Evolutionary conservation across 2,797 vertebrate species (phyloP).

Genomic region (Centroberyx gerrardi): DNA sequence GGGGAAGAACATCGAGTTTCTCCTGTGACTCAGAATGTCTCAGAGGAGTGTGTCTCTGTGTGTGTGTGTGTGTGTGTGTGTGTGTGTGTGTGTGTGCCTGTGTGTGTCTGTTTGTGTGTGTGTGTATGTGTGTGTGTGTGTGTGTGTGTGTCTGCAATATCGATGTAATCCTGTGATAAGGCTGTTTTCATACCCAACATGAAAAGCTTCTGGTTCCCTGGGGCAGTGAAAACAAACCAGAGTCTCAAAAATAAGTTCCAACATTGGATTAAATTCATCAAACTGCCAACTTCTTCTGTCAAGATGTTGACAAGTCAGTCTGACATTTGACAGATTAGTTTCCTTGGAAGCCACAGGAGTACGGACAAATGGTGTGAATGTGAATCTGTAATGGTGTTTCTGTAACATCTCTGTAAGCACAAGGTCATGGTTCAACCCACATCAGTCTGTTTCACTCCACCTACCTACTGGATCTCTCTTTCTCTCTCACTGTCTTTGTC

Average conservation of each 20-base stretch:
- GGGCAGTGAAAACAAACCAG: constrained; percentile 12
- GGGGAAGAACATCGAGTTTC: no score
- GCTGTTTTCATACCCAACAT: constrained; percentile 25
- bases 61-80: background rate
- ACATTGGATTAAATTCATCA: constrained; percentile 12
- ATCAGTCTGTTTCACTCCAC: background rate
- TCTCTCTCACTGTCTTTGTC: background rate
- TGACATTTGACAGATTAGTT: constrained; percentile 26
- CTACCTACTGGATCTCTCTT: background rate
- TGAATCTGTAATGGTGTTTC: background rate
- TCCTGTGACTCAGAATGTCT: no score
- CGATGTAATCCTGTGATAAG: constrained; percentile 22
- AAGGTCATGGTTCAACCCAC: background rate
- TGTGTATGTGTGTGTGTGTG: background rate
- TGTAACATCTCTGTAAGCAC: background rate
- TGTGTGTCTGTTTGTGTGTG: no score
- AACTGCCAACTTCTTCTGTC: background rate
- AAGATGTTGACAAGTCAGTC: background rate
- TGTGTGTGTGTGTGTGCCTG: background rate
- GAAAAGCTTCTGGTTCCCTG: constrained; percentile 29
- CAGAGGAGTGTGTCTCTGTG: no score
- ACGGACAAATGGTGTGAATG: background rate
- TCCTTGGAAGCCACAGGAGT: background rate
- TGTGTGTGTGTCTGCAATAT: constrained; percentile 1
- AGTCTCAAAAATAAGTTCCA: constrained; percentile 8